A percentile compares a stretch with the other conserved stretches of the same genome.
Evolutionary conservation across 2,113 vertebrate species (phyloP).

Genomic region (Aegotheles bennettii): DNA sequence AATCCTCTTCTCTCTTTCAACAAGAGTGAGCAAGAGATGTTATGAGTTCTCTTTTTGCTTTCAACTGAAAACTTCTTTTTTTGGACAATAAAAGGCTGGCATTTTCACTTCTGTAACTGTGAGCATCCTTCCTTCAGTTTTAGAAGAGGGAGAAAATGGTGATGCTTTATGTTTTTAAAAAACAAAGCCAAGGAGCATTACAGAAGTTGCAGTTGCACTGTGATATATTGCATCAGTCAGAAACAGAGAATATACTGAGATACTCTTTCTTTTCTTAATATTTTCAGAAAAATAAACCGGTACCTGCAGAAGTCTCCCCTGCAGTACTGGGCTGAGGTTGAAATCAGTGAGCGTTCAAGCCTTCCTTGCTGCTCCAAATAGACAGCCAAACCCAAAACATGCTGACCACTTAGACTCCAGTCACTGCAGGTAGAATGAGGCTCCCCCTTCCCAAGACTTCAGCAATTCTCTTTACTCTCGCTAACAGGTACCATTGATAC

Average conservation of each 20-base stretch:
- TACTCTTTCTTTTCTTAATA: neutral
- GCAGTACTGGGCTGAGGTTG: neutral
- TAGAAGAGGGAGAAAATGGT: neutral
- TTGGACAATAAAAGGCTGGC: neutral
- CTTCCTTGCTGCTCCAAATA: neutral
- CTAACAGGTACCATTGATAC: accelerated
- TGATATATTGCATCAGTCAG: accelerated
- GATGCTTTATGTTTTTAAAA: neutral
- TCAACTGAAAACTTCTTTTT: neutral
- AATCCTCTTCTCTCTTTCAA: neutral
- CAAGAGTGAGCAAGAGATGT: neutral
- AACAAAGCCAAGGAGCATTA: neutral
- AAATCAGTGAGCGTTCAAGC: neutral
- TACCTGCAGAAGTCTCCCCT: neutral
- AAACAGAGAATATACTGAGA: neutral
- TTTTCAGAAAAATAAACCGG: neutral
- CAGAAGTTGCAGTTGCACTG: neutral
- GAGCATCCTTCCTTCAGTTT: neutral
- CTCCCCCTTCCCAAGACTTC: neutral
- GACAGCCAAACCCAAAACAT: accelerated
- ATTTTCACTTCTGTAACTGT: neutral
- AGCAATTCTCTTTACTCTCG: neutral
- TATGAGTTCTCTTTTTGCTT: neutral
- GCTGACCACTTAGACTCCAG: neutral
- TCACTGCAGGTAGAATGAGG: neutral